Percentiles rank a stretch among this genome's conserved stretches.
Conservation (phyloP, 2,113 vertebrate genomes). For the Ictalurus furcatus region DNA sequence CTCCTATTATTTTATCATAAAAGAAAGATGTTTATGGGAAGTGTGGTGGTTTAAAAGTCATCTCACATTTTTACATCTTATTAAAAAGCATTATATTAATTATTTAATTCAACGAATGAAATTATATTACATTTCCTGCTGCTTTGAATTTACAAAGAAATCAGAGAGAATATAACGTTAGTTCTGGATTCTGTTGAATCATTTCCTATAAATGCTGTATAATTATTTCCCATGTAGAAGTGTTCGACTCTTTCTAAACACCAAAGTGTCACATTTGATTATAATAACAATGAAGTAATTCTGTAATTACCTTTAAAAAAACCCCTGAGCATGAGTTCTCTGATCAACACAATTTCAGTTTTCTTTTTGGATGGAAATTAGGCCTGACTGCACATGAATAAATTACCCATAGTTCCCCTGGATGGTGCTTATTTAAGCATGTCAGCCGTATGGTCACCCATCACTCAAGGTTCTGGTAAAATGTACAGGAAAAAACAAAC, state of each 20-base stretch:
- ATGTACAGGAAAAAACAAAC: neutral
- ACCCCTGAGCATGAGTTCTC: neutral
- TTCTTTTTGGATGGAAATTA: neutral
- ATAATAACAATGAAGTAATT: neutral
- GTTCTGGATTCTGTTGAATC: neutral
- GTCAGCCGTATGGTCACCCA: neutral
- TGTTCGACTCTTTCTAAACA: neutral
- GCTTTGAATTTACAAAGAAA: neutral
- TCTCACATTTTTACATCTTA: neutral
- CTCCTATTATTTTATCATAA: neutral
- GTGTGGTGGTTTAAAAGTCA: neutral
- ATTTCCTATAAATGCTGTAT: neutral
- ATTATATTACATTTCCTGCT: neutral
- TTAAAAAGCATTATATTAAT: neutral
- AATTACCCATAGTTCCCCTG: constrained; percentile 3
- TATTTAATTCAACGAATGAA: neutral
- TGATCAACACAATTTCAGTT: neutral
- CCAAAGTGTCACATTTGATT: neutral
- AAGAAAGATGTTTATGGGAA: neutral
- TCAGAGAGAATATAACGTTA: neutral
- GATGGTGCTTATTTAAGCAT: neutral
- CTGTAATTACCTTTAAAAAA: neutral
- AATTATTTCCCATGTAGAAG: neutral
- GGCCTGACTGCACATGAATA: neutral
- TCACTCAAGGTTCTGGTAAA: neutral